phyloP scores from a whole-genome alignment of 2,113 vertebrate genomes.

The Lepus europaeus region DNA sequence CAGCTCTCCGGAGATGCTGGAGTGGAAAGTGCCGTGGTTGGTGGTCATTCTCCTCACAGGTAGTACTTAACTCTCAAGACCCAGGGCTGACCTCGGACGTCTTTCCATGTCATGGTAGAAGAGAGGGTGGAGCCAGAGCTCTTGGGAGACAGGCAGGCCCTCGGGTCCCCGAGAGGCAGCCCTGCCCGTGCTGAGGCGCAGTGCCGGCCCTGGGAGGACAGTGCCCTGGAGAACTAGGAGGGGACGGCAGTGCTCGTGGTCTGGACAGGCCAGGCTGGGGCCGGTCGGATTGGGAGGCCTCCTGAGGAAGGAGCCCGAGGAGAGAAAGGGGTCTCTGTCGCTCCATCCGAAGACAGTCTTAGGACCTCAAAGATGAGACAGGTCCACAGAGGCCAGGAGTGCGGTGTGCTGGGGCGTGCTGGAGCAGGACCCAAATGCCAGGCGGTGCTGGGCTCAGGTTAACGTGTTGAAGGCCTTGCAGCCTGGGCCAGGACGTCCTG shows the following conservation, averaged over 20 bases:
- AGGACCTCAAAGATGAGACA: neutral
- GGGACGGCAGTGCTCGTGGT: neutral
- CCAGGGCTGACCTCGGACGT: slow-evolving; percentile 8
- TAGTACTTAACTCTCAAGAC: slow-evolving; percentile 36
- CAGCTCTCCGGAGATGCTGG: slow-evolving; percentile 13
- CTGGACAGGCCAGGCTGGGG: neutral
- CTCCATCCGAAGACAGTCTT: neutral
- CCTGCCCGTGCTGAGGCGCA: neutral
- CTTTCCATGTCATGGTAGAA: neutral
- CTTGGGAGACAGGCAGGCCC: neutral
- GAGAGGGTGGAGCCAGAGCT: neutral
- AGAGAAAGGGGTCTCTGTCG: neutral
- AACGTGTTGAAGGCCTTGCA: neutral
- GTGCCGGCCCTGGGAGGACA: neutral
- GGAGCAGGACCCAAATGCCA: neutral
- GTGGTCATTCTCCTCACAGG: neutral
- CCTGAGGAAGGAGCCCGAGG: neutral
- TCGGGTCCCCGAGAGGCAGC: neutral
- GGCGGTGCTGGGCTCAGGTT: neutral
- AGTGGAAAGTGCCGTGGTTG: neutral
- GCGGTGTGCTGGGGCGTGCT: neutral
- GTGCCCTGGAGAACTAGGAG: neutral
- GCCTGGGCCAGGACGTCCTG: neutral
- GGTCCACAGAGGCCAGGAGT: neutral
- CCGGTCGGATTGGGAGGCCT: neutral